Base-by-base conservation (phyloP, 2,888 invertebrate species). In the Punctoribates punctum region DNA sequence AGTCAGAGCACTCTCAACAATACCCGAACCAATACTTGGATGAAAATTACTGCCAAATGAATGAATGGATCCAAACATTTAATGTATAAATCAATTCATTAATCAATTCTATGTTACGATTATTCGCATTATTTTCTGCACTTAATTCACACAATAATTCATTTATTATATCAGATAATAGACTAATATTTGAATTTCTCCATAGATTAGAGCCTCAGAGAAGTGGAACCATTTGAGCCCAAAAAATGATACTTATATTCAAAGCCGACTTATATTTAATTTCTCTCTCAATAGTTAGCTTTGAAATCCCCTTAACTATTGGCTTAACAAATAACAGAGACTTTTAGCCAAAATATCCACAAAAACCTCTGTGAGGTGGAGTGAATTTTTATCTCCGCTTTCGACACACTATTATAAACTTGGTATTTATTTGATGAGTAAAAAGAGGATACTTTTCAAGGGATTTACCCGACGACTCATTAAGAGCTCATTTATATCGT, bases 61-160 rank as follows among this genome's bases (percentile, higher is more conserved):
- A 34, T 9, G 9, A 29, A 34, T 65, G 65, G 6, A 65, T 65
- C 65, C 34, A 65, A 65, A 65, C 4, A n/a, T 57, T 57, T 25
- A n/a, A 54, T 54, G 54, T 15, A 54, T 27, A 11, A 25, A 27
- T 65, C 65, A 65, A 65, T 65, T 65, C 34, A 65, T 65, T 34
- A 29, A 65, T 65, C 62, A 65, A 34, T 62, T 62, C 15, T 62
- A 62, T 29, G 20, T 60, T 62, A 27, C 25, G 17, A 38, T 65
- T 57, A 6, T 20, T 54, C 54, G 1, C 54, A 34, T 8, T 34
- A 34, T 34, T 29, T 38, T 65, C 9, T 20, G 13, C 65, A 38
- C 34, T 29, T 29, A 65, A 38, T 34, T 65, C 65, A 65, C 65
- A 34, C 65, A 65, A 65, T 65, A n/a, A 65, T 29, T 65, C 65